Evolutionary conservation across 2,797 vertebrate genomes (phyloP).

Genomic region (Prionace glauca): DNA sequence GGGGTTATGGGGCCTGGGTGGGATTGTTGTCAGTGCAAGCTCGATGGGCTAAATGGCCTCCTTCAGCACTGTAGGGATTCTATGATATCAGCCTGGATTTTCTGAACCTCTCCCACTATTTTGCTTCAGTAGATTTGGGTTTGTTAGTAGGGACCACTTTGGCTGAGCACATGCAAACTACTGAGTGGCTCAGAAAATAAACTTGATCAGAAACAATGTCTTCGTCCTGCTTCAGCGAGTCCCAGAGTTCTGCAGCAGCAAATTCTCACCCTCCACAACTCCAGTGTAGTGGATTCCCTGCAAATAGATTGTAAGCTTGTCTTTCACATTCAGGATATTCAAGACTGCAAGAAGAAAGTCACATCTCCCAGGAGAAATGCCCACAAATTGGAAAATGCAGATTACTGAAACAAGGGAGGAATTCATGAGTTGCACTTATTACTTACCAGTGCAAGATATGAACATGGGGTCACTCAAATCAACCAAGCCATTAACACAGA

Average conservation of each 20-base stretch:
- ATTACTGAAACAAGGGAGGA: neutral
- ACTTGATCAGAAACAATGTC: neutral
- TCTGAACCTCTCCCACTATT: neutral
- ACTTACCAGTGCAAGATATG: neutral
- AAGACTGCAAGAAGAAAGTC: neutral
- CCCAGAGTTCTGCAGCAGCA: neutral
- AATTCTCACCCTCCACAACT: neutral
- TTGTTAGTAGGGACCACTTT: neutral
- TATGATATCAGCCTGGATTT: neutral
- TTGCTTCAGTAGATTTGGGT: neutral
- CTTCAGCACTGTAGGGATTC: too few relatives aligned
- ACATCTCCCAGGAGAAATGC: neutral
- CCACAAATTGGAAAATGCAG: neutral
- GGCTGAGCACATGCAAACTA: neutral
- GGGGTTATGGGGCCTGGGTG: too few relatives aligned
- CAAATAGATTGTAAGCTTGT: neutral
- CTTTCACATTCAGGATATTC: neutral
- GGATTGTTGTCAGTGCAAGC: too few relatives aligned
- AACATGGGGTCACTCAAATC: neutral
- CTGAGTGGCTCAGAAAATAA: neutral
- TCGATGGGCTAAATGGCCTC: too few relatives aligned
- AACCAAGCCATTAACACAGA: neutral
- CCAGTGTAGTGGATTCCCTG: too few relatives aligned
- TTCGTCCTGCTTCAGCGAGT: neutral
- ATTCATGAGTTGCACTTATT: neutral